Conservation (phyloP, 2,888 invertebrate genomes). For the Fabriciana adippe region DNA sequence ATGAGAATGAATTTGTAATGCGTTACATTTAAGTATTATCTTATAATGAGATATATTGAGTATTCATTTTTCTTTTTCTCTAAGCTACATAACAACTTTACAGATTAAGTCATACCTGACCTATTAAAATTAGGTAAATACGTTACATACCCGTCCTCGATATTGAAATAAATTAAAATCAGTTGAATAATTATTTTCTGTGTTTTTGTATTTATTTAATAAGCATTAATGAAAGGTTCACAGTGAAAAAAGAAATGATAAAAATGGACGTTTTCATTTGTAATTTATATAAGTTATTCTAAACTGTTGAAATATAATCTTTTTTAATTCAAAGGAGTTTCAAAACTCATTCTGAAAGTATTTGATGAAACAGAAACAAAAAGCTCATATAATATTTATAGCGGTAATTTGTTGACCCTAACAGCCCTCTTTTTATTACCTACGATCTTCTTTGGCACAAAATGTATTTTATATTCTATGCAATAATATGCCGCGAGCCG, state of each 20-base stretch:
- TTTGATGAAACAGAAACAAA: conserved; percentile 32
- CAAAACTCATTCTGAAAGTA: conserved; percentile 13
- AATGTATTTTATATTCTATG: conserved; percentile 35
- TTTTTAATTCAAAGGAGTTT: conserved; percentile 1
- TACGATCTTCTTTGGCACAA: conserved; percentile 43
- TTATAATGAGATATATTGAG: conserved; percentile 25
- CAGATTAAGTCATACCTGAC: conserved; percentile 42
- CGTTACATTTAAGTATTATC: conserved; percentile 27
- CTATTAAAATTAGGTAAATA: conserved; percentile 39
- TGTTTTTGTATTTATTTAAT: not conserved
- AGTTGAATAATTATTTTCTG: not conserved
- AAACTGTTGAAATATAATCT: not conserved
- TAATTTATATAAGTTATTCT: not conserved
- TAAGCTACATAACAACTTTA: conserved; percentile 72
- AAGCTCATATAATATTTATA: conserved; percentile 35
- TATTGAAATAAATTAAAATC: conserved; percentile 40
- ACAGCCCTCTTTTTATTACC: conserved; percentile 28
- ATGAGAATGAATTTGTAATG: conserved; percentile 23
- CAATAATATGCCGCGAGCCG: conserved; percentile 15
- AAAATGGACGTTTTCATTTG: not conserved
- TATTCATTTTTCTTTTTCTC: conserved; percentile 31
- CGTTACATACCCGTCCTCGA: conserved; percentile 51
- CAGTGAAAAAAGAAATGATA: not conserved
- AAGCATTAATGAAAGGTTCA: not conserved
- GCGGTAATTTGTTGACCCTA: conserved; percentile 34